Evolutionary conservation across 2,797 vertebrate genomes (phyloP).

Genomic region (Xiphophorus birchmanni): DNA sequence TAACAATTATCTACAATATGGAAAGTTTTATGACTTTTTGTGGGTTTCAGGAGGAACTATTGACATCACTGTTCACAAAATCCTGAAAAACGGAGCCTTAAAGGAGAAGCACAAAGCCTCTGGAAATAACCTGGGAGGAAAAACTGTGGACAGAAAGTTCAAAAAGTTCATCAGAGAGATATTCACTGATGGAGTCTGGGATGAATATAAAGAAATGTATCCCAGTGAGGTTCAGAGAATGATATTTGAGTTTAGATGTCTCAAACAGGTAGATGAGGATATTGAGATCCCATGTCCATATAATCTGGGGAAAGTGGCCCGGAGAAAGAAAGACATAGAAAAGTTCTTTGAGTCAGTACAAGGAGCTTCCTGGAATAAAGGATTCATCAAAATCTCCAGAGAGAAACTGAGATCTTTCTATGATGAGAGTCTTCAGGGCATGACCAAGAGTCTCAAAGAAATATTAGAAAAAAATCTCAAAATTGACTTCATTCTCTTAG

Average conservation of each 20-base stretch:
- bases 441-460: no score
- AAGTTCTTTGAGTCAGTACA: neutral
- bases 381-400: fast-evolving
- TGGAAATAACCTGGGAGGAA: no score
- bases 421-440: no score
- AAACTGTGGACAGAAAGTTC: no score
- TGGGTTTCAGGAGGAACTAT: constrained; percentile 15
- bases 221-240: constrained; percentile 8
- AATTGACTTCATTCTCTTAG: neutral
- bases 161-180: neutral
- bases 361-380: neutral
- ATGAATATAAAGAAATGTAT: fast-evolving
- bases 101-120: no score
- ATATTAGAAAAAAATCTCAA: no score
- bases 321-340: fast-evolving
- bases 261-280: neutral
- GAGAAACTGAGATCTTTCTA: no score
- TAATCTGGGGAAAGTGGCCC: fast-evolving
- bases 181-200: neutral
- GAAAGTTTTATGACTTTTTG: neutral
- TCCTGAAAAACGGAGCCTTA: no score
- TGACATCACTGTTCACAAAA: neutral
- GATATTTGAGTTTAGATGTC: fast-evolving
- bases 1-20: neutral
- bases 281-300: fast-evolving